Percentiles rank a stretch among this genome's conserved stretches.
Conservation (phyloP, 2,797 vertebrate species). For the Manis pentadactyla region DNA sequence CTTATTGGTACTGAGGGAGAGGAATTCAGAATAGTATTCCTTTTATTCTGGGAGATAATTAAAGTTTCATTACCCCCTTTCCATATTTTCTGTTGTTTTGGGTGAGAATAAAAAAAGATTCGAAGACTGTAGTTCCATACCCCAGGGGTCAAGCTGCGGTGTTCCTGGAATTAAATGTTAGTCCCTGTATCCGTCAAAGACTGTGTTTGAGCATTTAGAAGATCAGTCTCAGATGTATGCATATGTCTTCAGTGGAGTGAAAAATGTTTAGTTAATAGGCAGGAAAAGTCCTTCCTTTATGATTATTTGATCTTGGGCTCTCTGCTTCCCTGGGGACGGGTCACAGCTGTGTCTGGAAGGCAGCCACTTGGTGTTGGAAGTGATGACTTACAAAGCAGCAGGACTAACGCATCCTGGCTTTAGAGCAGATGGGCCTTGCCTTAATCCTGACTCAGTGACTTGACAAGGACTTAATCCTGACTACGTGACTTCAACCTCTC, state of each 20-base stretch:
- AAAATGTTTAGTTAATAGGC: neutral
- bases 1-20: neutral
- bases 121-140: neutral
- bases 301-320: neutral
- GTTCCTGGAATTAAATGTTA: neutral
- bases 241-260: neutral
- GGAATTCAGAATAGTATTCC: neutral
- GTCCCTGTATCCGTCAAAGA: neutral
- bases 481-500: neutral
- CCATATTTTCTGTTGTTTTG: neutral
- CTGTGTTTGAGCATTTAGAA: neutral
- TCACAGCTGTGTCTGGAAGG: neutral
- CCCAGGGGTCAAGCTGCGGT: neutral
- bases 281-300: neutral
- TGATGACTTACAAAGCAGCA: neutral
- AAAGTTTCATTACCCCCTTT: neutral
- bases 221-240: neutral
- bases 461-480: neutral
- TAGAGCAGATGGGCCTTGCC: neutral
- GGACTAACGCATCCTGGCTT: neutral
- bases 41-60: neutral
- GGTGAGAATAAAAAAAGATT: neutral
- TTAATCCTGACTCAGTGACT: neutral
- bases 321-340: slow-evolving; percentile 19
- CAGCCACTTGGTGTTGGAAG: neutral